phyloP scores from a whole-genome alignment of 1,140 invertebrate genomes.

The Zaprionus camerounensis region DNA sequence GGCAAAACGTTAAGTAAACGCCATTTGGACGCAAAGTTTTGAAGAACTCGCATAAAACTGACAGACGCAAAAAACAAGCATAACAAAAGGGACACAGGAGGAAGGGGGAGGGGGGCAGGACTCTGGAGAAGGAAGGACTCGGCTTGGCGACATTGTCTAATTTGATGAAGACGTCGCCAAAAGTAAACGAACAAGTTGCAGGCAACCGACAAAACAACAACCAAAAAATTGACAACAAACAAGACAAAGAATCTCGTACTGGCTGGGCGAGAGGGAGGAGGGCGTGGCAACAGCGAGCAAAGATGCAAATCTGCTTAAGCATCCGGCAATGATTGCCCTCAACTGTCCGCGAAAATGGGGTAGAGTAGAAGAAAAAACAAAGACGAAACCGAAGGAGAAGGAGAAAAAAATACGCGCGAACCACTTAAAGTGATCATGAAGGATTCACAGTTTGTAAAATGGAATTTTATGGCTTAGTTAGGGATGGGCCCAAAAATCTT shows the following conservation, averaged over 20 bases:
- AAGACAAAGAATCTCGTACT: slow-evolving; percentile 37
- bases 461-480: slow-evolving; percentile 83
- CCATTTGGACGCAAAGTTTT: slow-evolving; percentile 73
- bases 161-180: slow-evolving; percentile 72
- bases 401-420: slow-evolving; percentile 56
- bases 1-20: slow-evolving; percentile 79
- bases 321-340: slow-evolving; percentile 78
- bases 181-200: slow-evolving; percentile 44
- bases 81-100: background rate
- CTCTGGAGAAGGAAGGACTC: slow-evolving; percentile 10
- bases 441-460: slow-evolving; percentile 84
- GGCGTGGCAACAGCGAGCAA: slow-evolving; percentile 53
- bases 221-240: slow-evolving; percentile 70
- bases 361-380: slow-evolving; percentile 15
- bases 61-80: slow-evolving; percentile 54
- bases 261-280: background rate
- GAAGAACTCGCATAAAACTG: slow-evolving; percentile 82
- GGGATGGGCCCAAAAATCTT: slow-evolving; percentile 56
- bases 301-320: slow-evolving; percentile 84
- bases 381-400: slow-evolving; percentile 42
- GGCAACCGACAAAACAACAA: slow-evolving; percentile 18
- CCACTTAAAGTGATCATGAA: slow-evolving; percentile 84
- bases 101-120: background rate
- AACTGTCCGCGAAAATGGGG: slow-evolving; percentile 25
- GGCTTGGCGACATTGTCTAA: slow-evolving; percentile 52